Percentiles rank a stretch among this genome's conserved stretches.
These are phyloP conservation scores for Enteromius anoplus DNA, from an alignment of 2,797 vertebrate genomes.

Conservation along the genomic window DNA sequence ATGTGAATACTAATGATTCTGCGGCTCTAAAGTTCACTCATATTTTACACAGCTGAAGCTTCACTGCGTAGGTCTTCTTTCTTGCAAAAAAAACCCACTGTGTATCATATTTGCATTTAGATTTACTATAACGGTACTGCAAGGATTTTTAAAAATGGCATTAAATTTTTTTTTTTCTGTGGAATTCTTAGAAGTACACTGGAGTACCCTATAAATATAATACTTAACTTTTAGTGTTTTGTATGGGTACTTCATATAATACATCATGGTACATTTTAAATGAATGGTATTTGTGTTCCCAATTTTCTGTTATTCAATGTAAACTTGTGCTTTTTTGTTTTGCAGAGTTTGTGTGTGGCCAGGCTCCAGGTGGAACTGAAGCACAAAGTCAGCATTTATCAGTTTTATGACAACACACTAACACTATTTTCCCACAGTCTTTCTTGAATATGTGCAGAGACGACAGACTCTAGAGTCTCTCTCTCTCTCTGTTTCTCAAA, in stretches of 20 bases:
- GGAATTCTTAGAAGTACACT: neutral
- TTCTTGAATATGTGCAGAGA: constrained; percentile 30
- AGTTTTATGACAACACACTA: constrained; percentile 31
- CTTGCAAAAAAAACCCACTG: neutral
- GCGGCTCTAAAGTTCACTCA: constrained; percentile 6
- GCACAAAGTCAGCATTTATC: constrained; percentile 42
- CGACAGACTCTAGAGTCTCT: constrained; percentile 20
- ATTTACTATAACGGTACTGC: neutral
- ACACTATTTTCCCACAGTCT: constrained; percentile 3
- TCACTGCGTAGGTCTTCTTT: neutral
- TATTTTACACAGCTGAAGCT: neutral
- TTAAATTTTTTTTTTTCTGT: neutral
- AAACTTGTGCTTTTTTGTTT: constrained; percentile 9
- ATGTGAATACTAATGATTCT: constrained; percentile 49
- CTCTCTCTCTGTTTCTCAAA: neutral
- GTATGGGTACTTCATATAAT: neutral
- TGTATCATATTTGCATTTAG: neutral
- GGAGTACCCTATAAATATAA: neutral
- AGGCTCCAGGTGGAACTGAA: neutral
- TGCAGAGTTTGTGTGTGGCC: neutral
- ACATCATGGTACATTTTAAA: neutral
- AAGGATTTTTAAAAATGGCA: neutral
- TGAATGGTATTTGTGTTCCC: neutral
- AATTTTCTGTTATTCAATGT: neutral
- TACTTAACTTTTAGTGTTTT: neutral